A percentile compares a stretch with the other conserved stretches of the same genome.
These are phyloP conservation scores for Alces alces DNA, from an alignment of 2,113 vertebrate genomes.

Conservation along the genomic window DNA sequence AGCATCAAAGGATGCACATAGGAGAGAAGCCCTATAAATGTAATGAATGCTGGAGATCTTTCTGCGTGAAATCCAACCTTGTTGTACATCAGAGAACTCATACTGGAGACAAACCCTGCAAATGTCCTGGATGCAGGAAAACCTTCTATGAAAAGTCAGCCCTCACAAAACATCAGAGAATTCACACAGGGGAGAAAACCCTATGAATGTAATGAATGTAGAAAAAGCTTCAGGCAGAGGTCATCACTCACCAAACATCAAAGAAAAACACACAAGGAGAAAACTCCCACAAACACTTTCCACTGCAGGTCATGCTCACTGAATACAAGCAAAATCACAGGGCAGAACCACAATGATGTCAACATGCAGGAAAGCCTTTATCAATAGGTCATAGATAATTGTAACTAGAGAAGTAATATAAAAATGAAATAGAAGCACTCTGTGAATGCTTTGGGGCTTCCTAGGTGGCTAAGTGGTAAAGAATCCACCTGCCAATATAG, in stretches of 20 bases:
- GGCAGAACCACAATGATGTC: conserved; percentile 13
- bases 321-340: conserved; percentile 14
- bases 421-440: neutral
- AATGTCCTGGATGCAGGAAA: conserved; percentile 67
- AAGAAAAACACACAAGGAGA: conserved; percentile 68
- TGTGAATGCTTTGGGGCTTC: conserved; percentile 6
- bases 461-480: neutral
- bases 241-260: conserved; percentile 72
- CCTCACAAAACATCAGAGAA: conserved; percentile 69
- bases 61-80: conserved; percentile 60
- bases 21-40: conserved; percentile 53
- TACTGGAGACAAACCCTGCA: conserved; percentile 68
- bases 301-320: neutral
- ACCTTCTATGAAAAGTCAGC: conserved; percentile 75
- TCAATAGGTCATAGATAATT: neutral
- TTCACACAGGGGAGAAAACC: conserved; percentile 70
- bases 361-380: neutral
- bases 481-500: neutral
- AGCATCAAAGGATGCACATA: conserved; percentile 45
- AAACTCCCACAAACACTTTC: neutral
- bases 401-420: neutral
- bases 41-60: conserved; percentile 25
- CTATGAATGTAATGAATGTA: conserved; percentile 66
- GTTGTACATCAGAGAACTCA: conserved; percentile 60
- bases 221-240: conserved; percentile 72